Evolutionary conservation across 1,140 invertebrate species (phyloP).

Genomic region (Hestina assimilis): DNA sequence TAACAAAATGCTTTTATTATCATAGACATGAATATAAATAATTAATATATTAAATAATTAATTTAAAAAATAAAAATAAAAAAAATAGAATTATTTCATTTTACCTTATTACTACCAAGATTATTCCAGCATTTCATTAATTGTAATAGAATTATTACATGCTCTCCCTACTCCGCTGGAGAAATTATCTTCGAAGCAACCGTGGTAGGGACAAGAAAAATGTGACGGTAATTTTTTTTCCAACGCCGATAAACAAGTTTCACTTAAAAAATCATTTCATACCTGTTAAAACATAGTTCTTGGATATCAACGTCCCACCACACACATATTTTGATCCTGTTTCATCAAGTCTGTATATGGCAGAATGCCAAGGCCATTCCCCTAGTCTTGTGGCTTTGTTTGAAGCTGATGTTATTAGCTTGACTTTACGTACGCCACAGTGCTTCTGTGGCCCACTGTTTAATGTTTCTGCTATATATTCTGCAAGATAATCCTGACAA

Average conservation of each 20-base stretch:
- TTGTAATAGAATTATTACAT: too few species aligned
- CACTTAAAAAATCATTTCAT: background rate
- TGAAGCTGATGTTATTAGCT: constrained; percentile 85
- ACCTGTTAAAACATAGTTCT: constrained; percentile 16
- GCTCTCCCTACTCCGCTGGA: too few species aligned
- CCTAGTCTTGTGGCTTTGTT: background rate
- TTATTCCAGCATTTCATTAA: too few species aligned
- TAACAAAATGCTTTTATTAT: too few species aligned
- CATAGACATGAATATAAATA: too few species aligned
- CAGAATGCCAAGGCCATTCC: constrained; percentile 10
- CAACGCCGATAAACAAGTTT: background rate
- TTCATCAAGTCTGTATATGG: constrained; percentile 9
- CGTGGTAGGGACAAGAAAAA: too few species aligned
- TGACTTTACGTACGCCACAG: constrained; percentile 45
- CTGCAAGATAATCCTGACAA: background rate
- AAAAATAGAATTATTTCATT: too few species aligned
- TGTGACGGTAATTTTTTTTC: too few species aligned
- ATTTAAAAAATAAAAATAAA: too few species aligned
- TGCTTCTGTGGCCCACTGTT: constrained; percentile 11
- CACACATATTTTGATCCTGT: constrained; percentile 7
- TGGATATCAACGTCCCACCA: constrained; percentile 13
- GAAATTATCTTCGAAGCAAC: too few species aligned
- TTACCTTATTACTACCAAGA: too few species aligned
- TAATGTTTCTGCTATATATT: background rate
- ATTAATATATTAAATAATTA: too few species aligned